Evolutionary conservation across 2,797 vertebrate genomes (phyloP).

Genomic region (Microchirus variegatus): DNA sequence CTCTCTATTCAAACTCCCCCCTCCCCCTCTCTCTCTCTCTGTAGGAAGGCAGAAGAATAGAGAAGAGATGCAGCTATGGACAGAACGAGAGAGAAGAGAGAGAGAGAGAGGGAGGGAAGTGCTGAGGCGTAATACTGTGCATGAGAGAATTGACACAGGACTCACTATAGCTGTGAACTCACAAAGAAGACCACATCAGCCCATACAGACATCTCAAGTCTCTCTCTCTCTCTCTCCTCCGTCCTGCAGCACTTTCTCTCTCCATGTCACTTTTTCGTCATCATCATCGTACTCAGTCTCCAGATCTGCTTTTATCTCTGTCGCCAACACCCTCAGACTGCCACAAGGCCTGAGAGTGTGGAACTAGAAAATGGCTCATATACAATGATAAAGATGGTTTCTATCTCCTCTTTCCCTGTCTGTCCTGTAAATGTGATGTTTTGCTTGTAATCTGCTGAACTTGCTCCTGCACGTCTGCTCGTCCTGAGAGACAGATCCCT

Average conservation of each 20-base stretch:
- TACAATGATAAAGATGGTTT: no score
- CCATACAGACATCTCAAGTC: slow-evolving; percentile 31
- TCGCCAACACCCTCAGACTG: neutral
- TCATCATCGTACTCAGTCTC: slow-evolving; percentile 27
- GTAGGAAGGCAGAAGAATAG: slow-evolving; percentile 39
- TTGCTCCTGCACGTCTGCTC: no score
- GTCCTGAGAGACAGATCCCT: no score
- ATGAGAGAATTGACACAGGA: slow-evolving; percentile 61
- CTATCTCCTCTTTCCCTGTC: no score
- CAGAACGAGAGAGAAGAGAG: neutral
- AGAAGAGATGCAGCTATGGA: slow-evolving; percentile 38
- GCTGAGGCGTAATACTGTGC: slow-evolving; percentile 57
- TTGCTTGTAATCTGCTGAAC: no score
- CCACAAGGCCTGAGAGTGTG: neutral
- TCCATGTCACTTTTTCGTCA: slow-evolving; percentile 24
- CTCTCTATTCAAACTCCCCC: slow-evolving; percentile 46
- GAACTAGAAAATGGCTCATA: neutral
- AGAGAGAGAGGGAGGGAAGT: neutral
- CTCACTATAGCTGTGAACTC: slow-evolving; percentile 38
- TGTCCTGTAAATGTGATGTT: no score
- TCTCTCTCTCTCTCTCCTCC: slow-evolving; percentile 9
- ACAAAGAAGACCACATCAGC: slow-evolving; percentile 61
- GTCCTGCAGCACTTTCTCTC: slow-evolving; percentile 42
- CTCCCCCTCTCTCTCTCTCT: slow-evolving; percentile 25
- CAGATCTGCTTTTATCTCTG: slow-evolving; percentile 21